Base-by-base conservation (phyloP, 2,113 vertebrate species). In the Myrmophylax atrothorax region DNA sequence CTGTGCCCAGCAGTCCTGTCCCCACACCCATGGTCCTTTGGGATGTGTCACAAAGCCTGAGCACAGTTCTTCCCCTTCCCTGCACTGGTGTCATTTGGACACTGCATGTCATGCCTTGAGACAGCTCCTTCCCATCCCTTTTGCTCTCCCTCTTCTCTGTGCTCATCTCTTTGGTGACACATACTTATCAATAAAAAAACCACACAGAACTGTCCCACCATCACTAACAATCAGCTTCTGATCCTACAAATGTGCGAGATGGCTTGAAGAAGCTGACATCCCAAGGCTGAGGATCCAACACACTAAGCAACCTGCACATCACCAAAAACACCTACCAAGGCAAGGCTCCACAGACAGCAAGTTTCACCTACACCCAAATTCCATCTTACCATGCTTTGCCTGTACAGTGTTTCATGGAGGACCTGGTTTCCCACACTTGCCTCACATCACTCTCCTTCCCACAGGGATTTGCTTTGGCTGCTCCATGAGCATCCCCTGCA, bases 41-140 rank as follows among this genome's bases (percentile, higher is more conserved):
- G 35, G 14, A 77, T 3, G 3, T n/a, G 15, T 28, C 5, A 3
- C 7, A 17, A 77, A 84, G 25, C 29, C 68, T 26, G 18, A 53
- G 35, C 10, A 5, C 2, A 2, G 29, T 37, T 81, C 28, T 63
- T 42, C 33, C 78, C 40, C 55, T 25, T 7, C 33, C 58, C 5
- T 0, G 3, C 3, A 1, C 7, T 0, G 0, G 1, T 14, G 12
- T 19, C 3, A 9, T 49, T 31, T 7, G 2, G 19, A 24, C n/a
- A 26, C 31, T 29, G 5, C 5, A 4, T 7, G 16, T 56, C 58
- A 4, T 7, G 2, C 14, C 24, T 3, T 18, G 6, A 40, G 28
- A 14, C 23, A 22, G 29, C 24, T 22, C 23, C 75, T 62, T 7
- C 9, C 37, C n/a, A 12, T 23, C 29, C 15, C 8, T 63, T 52